phyloP scores from a whole-genome alignment of 2,797 vertebrate genomes.

The Phylloscopus collybita region DNA sequence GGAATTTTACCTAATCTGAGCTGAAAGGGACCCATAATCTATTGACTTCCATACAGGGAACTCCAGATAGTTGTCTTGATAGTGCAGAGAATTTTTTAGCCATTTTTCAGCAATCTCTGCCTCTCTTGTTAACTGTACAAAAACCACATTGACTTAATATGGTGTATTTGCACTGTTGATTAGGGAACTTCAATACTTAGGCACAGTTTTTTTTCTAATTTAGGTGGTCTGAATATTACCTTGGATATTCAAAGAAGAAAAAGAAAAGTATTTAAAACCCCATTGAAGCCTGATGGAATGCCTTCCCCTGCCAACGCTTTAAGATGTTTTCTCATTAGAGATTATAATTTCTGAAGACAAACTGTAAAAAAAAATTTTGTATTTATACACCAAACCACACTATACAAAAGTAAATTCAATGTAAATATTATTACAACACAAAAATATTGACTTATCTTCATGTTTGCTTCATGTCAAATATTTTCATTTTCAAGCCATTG shows the following conservation, averaged over 20 bases:
- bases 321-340: neutral
- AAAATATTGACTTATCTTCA: neutral
- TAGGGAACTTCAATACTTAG: neutral
- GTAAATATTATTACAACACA: neutral
- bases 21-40: neutral
- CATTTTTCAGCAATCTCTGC: neutral
- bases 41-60: neutral
- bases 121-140: neutral
- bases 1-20: neutral
- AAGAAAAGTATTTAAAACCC: neutral
- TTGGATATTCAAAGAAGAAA: neutral
- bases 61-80: neutral
- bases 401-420: neutral
- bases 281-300: neutral
- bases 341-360: neutral
- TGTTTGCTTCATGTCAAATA: neutral
- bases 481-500: neutral
- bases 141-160: neutral
- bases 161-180: neutral
- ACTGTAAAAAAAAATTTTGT: neutral
- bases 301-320: neutral
- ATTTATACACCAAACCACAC: neutral
- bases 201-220: neutral
- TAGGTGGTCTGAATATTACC: neutral
- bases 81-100: neutral